These are phyloP conservation scores for Syncerus caffer DNA, from an alignment of 2,797 vertebrate species.

Conservation along the genomic window DNA sequence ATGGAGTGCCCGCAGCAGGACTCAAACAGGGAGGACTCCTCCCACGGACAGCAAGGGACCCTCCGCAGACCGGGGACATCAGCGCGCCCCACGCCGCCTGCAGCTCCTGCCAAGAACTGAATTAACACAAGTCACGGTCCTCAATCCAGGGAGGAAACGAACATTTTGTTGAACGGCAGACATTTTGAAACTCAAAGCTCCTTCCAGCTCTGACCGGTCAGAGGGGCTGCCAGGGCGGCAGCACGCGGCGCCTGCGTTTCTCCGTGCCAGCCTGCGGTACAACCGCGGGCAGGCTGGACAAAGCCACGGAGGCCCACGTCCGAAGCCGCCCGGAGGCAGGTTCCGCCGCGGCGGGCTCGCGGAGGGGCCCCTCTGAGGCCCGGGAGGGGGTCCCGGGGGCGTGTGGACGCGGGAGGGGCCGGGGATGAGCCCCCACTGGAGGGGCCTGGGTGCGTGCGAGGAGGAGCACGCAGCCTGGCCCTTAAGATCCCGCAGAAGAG, in stretches of 20 bases:
- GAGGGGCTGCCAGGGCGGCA: not conserved
- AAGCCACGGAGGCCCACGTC: not conserved
- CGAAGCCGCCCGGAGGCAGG: not conserved
- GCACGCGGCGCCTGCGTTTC: not conserved
- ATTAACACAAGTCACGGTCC: not conserved
- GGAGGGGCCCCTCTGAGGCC: not conserved
- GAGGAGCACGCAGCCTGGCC: too few relatives aligned
- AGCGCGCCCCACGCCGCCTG: not conserved
- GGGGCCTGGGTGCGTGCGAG: not conserved
- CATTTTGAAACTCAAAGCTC: not conserved
- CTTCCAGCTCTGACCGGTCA: not conserved
- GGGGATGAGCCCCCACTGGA: not conserved
- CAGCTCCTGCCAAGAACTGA: not conserved
- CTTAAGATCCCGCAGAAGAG: not conserved
- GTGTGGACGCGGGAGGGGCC: fast-evolving
- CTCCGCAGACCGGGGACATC: fast-evolving
- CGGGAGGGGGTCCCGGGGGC: not conserved
- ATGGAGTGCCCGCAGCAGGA: not conserved
- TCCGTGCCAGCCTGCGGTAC: not conserved
- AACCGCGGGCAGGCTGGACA: not conserved
- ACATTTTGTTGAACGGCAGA: not conserved
- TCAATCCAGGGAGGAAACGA: not conserved
- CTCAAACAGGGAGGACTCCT: not conserved
- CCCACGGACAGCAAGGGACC: not conserved
- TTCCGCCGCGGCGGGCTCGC: not conserved